Evolutionary conservation across 1,140 invertebrate genomes (phyloP), one percentile per base, ranked within the genome.

Genomic region (Himalopsyche phryganea): DNA sequence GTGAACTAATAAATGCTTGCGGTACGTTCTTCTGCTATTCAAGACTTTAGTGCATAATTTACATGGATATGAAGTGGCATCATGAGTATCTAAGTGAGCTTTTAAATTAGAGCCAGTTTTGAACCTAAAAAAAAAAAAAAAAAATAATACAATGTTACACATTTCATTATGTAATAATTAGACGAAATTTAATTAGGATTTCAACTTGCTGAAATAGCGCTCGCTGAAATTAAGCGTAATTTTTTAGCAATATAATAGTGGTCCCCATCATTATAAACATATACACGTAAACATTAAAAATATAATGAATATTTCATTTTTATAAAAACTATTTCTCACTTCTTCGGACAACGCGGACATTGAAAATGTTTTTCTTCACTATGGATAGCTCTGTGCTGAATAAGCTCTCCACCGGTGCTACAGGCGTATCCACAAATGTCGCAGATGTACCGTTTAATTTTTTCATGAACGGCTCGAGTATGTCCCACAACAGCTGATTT

Each of bases 401-500:
- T 68, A 60, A 77, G 67, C 65, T 77, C 75, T 48, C 75, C 75
- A 63, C 71, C 71, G 45, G 76, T 77, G 59, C 74, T 75, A 67
- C 76, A 78, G 50, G 76, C 72, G 66, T 76, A 78, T 2, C 76
- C 77, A 67, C 82, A 84, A 48, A 82, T 66, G 55, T 82, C 80
- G 66, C 83, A 85, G 50, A 81, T 69, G 66, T 80, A 87, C 19
- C 82, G 81, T 67, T 88, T 89, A 61, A 86, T 81, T 49, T 85
- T 84, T 0, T 81, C 81, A 72, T 83, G 84, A 28, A 78, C 76
- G 23, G 76, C 70, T 45, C 74, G 72, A 57, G 72, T 74, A 66
- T 78, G 76, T 0, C 73, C 75, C 53, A 71, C 66, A 10, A 69
- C 71, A 35, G 76, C 74, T 14, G 74, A 78, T 4, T 71, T 69